These are phyloP conservation scores for Melanotus villosus DNA, from an alignment of 2,888 invertebrate genomes.

Conservation along the genomic window DNA sequence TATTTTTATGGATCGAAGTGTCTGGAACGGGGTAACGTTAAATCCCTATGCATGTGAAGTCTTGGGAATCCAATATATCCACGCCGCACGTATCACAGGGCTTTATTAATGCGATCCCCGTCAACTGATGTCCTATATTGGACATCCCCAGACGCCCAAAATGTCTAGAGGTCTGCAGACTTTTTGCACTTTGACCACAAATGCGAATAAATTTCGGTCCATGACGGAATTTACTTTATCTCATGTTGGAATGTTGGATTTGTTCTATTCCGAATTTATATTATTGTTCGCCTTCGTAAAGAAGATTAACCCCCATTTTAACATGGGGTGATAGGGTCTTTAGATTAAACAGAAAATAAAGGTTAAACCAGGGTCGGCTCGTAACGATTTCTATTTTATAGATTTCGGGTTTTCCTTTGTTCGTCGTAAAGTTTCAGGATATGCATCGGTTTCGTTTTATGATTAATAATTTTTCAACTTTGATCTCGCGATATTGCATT, in stretches of 20 bases:
- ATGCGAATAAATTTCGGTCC: slow-evolving; percentile 28
- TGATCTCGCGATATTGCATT: too few species aligned
- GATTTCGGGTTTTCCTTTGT: too few species aligned
- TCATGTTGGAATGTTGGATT: slow-evolving; percentile 21
- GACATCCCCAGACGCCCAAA: slow-evolving; percentile 53
- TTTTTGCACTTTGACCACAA: slow-evolving; percentile 36
- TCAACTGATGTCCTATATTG: slow-evolving; percentile 59
- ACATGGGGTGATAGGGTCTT: not conserved
- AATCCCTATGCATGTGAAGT: slow-evolving; percentile 48
- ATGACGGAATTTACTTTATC: slow-evolving; percentile 24
- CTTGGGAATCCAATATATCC: slow-evolving; percentile 59
- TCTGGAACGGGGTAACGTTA: slow-evolving; percentile 30
- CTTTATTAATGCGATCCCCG: slow-evolving; percentile 60
- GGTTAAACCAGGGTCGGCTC: too few species aligned
- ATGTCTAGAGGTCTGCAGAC: slow-evolving; percentile 21
- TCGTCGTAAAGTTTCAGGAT: too few species aligned
- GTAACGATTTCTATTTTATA: too few species aligned
- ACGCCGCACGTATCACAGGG: slow-evolving; percentile 58
- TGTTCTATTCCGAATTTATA: slow-evolving; percentile 17
- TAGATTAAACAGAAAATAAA: too few species aligned
- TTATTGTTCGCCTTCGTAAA: slow-evolving; percentile 6
- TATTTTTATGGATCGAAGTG: slow-evolving; percentile 51
- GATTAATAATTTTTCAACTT: too few species aligned
- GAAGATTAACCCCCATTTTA: slow-evolving; percentile 20
- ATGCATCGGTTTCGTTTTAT: too few species aligned